Evolutionary conservation across 2,888 invertebrate species (phyloP).

Genomic region (Hartigia nigra): DNA sequence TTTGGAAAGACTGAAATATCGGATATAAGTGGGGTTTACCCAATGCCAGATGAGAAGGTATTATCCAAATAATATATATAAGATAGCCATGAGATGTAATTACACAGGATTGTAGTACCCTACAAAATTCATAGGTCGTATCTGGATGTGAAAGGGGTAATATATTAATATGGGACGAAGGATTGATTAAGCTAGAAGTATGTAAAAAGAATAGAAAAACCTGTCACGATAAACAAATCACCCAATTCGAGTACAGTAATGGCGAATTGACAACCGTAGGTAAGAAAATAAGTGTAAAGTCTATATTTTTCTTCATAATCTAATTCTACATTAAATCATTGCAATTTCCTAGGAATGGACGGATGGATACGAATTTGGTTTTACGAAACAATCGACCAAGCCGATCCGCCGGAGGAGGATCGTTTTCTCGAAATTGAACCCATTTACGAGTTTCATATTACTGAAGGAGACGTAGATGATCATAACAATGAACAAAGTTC

Average conservation of each 20-base stretch:
- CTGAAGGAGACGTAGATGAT: slow-evolving; percentile 51
- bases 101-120: neutral
- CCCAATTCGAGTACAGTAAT: slow-evolving; percentile 70
- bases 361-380: slow-evolving; percentile 88
- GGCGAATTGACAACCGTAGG: slow-evolving; percentile 71
- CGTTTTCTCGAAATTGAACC: slow-evolving; percentile 86
- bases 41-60: slow-evolving; percentile 90
- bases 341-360: slow-evolving; percentile 71
- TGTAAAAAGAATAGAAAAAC: slow-evolving; percentile 76
- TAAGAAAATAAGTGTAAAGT: slow-evolving; percentile 34
- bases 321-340: neutral
- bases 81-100: neutral
- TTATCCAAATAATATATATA: neutral
- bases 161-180: slow-evolving; percentile 90
- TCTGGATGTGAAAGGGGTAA: slow-evolving; percentile 94
- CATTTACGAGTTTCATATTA: slow-evolving; percentile 82
- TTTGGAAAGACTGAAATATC: slow-evolving; percentile 94
- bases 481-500: slow-evolving; percentile 24
- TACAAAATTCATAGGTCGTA: slow-evolving; percentile 70
- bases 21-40: slow-evolving; percentile 85
- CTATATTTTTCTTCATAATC: neutral
- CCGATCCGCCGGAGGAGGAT: slow-evolving; percentile 85
- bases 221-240: slow-evolving; percentile 80
- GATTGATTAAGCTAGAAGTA: slow-evolving; percentile 87
- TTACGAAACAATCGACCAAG: slow-evolving; percentile 90